Base-by-base conservation (phyloP, 2,113 vertebrate species). In the Dipodomys merriami region DNA sequence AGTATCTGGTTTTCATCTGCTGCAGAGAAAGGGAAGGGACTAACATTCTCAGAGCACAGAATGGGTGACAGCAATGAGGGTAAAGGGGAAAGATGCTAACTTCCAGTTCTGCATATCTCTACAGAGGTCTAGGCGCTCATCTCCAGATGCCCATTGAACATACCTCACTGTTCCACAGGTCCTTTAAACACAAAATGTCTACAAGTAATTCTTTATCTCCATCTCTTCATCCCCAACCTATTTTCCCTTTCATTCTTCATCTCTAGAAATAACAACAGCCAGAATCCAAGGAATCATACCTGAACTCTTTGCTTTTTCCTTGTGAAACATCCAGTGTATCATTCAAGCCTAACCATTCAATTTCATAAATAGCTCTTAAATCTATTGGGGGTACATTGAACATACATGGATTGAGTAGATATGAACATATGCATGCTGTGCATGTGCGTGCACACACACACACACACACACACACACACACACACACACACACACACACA, bases 231-330 rank as follows among this genome's bases (percentile, higher is more conserved):
- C 18, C 35, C 39, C 46, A 86, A 81, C 7, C n/a, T 67, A 74
- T 62, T 83, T 62, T 76, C 49, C 7, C 71, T 89, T 86, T 44
- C 78, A 77, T 73, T 96, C 27, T 22, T 91, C 65, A 84, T 68
- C 62, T 95, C 81, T 74, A 33, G 87, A 90, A 91, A 90, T 44
- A 49, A 67, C 65, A 91, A 53, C 64, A 83, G 18, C 23, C 73
- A 57, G 80, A 92, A 68, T 81, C 27, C 25, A 39, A 86, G 29
- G 12, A 64, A 29, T 69, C 64, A 82, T 77, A 12, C 77, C 53
- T 13, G 27, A 33, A 69, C 12, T 33, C 67, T 89, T 79, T 67
- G 6, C 22, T 16, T 76, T 23, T 72, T 49, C 35, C 39, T 87
- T 57, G 64, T 10, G 27, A 77, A 94, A 77, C 23, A 72, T 46